These are phyloP conservation scores for Anolis sagrei DNA, from an alignment of 2,113 vertebrate species.

Conservation along the genomic window DNA sequence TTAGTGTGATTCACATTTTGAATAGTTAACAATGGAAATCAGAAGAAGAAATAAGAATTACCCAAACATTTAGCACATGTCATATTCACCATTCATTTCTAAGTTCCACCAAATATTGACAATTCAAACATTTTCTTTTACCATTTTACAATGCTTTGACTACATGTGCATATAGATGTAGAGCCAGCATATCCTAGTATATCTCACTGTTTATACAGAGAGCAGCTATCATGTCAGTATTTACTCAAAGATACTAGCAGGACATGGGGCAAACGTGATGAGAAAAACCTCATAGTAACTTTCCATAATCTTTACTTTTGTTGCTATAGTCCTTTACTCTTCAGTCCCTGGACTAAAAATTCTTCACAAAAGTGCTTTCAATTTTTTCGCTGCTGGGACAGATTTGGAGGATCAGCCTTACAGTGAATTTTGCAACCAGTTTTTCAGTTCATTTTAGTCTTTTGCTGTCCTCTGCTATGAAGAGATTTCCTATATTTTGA, in stretches of 20 bases:
- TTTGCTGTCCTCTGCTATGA: too few species aligned
- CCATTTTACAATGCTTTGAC: background rate
- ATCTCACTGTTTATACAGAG: background rate
- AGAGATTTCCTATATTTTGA: too few species aligned
- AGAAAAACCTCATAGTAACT: background rate
- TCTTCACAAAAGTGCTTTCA: background rate
- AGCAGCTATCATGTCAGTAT: background rate
- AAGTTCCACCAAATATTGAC: conserved; percentile 28
- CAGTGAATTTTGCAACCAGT: too few species aligned
- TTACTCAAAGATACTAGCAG: background rate
- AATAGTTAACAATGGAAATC: conserved; percentile 45
- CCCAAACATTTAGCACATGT: conserved; percentile 53
- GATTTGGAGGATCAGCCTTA: background rate
- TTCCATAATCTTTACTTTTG: background rate
- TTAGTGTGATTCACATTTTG: conserved; percentile 44
- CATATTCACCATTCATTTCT: conserved; percentile 24
- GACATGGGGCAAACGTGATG: background rate
- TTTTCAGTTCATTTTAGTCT: too few species aligned
- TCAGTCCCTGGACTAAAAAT: background rate
- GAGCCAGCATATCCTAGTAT: background rate
- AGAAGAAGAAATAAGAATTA: conserved; percentile 33
- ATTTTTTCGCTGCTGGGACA: background rate
- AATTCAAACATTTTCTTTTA: background rate
- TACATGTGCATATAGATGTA: background rate
- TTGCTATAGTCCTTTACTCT: background rate